Base-by-base conservation (phyloP, 2,797 vertebrate genomes). In the Anas bernieri region DNA sequence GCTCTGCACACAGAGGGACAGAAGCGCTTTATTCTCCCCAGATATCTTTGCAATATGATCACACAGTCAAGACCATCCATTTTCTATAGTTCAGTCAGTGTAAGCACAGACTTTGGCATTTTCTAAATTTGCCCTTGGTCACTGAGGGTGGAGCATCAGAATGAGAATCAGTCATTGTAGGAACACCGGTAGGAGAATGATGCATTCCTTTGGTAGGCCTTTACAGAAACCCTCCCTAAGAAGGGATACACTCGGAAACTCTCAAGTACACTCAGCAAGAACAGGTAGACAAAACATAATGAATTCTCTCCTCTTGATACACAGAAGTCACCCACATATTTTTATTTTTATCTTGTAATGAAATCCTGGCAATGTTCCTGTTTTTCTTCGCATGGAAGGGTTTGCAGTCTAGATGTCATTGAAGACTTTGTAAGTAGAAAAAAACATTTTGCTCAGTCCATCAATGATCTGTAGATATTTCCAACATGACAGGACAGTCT, bases 141-240 rank as follows among this genome's bases (percentile, higher is more conserved):
- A 63, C 69, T 17, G 59, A 28, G 21, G 4, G 59, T 52, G 18
- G 31, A 52, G 69, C 98, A 92, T 96, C 94, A 95, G 56, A 92
- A 92, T 96, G 94, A 95, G 56, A 92, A 13, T 98, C 96, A 98
- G 97, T 95, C 98, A 98, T 96, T 81, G 98, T 99, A 98, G 98
- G 98, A 96, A 98, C 97, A 98, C 97, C 97, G 80, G 50, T 52
- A 97, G 93, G 88, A 99, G 98, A 33, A 96, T 98, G 98, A 98
- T 98, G 97, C 98, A 98, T 83, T 48, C 93, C 86, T 4, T 97
- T 96, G 94, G 96, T 96, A 89, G 58, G 86, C 96, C 94, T 92
- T 98, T 98, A 98, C 98, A 98, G 98, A 98, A 98, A 98, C 97
- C 96, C 97, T 55, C 59, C 62, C 14, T 17, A 23, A 39, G 4